Evolutionary conservation across 2,113 vertebrate genomes (phyloP).

Genomic region (Xiphophorus couchianus): DNA sequence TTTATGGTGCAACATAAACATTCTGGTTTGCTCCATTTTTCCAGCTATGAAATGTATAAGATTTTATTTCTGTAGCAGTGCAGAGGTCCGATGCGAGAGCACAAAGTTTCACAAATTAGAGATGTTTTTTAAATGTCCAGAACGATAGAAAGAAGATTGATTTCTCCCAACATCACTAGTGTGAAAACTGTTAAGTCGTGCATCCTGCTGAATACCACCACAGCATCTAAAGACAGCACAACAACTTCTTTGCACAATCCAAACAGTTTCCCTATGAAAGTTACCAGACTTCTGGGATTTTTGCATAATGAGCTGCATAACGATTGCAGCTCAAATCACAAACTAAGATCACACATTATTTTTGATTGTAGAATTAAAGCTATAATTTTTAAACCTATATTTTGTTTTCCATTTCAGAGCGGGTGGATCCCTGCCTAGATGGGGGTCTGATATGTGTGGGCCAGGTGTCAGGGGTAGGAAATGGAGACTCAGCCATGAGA

Average conservation of each 20-base stretch:
- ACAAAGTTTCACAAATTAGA: neutral
- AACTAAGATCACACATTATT: neutral
- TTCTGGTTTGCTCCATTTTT: too few relatives aligned
- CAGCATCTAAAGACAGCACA: neutral
- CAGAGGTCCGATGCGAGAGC: neutral
- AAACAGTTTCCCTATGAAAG: neutral
- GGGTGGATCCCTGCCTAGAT: constrained; percentile 83
- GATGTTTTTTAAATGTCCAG: neutral
- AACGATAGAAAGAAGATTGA: neutral
- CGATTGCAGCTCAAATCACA: neutral
- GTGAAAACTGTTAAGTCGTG: too few relatives aligned
- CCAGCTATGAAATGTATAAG: too few relatives aligned
- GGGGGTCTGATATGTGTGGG: constrained; percentile 57
- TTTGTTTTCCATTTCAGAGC: constrained; percentile 78
- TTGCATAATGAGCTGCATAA: neutral
- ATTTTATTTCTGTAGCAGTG: too few relatives aligned
- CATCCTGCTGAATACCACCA: neutral
- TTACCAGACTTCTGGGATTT: neutral
- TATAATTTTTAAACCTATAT: neutral
- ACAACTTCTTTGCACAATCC: neutral
- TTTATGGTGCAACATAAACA: neutral
- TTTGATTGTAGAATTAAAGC: neutral
- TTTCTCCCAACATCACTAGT: too few relatives aligned
- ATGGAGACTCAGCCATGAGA: constrained; percentile 79
- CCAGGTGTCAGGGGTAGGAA: constrained; percentile 75